Evolutionary conservation across 1,140 invertebrate genomes (phyloP).

Genomic region (Phenacoccus solenopsis): DNA sequence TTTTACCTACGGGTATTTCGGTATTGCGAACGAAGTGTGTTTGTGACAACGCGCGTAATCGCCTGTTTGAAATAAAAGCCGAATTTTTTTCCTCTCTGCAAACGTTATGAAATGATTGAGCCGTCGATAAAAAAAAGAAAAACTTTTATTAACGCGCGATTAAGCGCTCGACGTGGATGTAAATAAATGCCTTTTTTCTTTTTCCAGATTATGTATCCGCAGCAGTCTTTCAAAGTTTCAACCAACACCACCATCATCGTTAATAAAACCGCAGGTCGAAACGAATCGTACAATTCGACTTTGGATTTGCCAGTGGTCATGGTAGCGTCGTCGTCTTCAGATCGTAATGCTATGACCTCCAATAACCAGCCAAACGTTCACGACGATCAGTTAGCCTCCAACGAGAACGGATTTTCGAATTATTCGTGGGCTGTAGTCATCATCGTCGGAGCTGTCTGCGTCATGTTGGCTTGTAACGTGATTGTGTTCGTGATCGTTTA

Average conservation of each 20-base stretch:
- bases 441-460: constrained; percentile 84
- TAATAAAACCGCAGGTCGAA: not conserved
- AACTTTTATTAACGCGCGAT: too few species aligned
- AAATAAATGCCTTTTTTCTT: not conserved
- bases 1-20: too few species aligned
- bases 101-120: too few species aligned
- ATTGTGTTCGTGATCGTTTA: constrained; percentile 88
- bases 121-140: too few species aligned
- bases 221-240: constrained; percentile 9
- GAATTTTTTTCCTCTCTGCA: too few species aligned
- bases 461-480: constrained; percentile 61
- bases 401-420: constrained; percentile 70
- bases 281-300: constrained; percentile 5
- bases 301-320: constrained; percentile 24
- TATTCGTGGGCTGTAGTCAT: constrained; percentile 80
- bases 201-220: constrained; percentile 7
- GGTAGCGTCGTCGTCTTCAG: constrained; percentile 26
- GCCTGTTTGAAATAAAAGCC: too few species aligned
- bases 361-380: constrained; percentile 28
- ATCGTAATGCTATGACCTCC: constrained; percentile 13
- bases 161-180: too few species aligned
- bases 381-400: constrained; percentile 37
- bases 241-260: not conserved
- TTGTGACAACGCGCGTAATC: too few species aligned
- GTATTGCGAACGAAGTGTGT: too few species aligned